These are phyloP conservation scores for Apantesis nais DNA, from an alignment of 2,888 invertebrate species.

Conservation along the genomic window DNA sequence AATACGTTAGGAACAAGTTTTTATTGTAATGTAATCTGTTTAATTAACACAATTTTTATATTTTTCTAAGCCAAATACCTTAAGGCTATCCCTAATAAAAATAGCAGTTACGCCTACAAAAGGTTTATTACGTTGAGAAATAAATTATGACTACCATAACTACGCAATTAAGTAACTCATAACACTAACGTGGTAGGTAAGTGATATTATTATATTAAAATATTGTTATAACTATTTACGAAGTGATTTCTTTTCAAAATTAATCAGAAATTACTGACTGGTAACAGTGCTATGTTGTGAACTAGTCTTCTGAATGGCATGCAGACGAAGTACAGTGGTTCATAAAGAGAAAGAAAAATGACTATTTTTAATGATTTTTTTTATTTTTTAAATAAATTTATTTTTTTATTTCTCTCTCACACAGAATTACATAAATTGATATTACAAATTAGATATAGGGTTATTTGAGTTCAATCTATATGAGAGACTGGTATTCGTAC, in stretches of 20 bases:
- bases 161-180: neutral
- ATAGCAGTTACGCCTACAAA: neutral
- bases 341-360: no score
- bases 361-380: no score
- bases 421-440: no score
- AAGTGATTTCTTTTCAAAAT: neutral
- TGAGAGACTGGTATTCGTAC: no score
- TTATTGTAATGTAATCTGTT: neutral
- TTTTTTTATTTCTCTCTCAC: no score
- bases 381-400: no score
- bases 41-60: neutral
- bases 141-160: neutral
- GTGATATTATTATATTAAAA: slow-evolving; percentile 10
- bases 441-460: no score
- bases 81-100: neutral
- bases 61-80: neutral
- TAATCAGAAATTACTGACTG: neutral
- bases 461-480: no score
- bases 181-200: no score
- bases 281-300: no score
- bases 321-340: no score
- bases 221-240: neutral
- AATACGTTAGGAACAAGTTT: neutral
- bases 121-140: neutral
- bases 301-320: no score